phyloP scores from a whole-genome alignment of 2,888 invertebrate species.

The Creontiades dilutus region DNA sequence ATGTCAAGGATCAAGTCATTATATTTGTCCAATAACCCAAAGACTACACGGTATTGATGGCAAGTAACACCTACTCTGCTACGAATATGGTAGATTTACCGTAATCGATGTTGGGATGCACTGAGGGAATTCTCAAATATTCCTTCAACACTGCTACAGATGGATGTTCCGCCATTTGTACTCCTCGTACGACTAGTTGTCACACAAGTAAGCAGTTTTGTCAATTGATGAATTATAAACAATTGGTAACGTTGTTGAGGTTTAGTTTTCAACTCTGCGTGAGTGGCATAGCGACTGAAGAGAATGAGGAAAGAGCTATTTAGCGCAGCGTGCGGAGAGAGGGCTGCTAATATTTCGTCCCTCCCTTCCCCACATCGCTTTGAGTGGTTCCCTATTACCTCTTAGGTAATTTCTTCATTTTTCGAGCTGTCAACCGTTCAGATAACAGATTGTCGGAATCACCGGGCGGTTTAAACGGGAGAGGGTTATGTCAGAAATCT shows the following conservation, averaged over 20 bases:
- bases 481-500: no score
- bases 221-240: not conserved
- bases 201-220: not conserved
- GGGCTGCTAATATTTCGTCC: not conserved
- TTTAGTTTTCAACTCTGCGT: not conserved
- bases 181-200: not conserved
- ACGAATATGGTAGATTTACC: constrained; percentile 48
- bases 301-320: not conserved
- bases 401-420: no score
- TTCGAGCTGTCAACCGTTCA: no score
- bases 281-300: not conserved
- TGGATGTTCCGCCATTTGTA: constrained; percentile 56
- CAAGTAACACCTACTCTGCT: no score
- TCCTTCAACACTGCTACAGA: constrained; percentile 66
- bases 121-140: constrained; percentile 67
- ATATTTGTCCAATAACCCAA: no score
- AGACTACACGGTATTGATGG: no score
- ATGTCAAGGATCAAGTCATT: no score
- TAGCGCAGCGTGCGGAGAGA: not conserved
- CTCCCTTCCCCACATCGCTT: not conserved
- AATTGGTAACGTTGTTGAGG: not conserved
- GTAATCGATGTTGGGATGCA: constrained; percentile 71
- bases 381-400: not conserved
- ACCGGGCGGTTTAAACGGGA: no score
- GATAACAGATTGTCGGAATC: no score